Conservation (phyloP, 92 coral and sea anemone species). For the Phenganax stokvisi region DNA sequence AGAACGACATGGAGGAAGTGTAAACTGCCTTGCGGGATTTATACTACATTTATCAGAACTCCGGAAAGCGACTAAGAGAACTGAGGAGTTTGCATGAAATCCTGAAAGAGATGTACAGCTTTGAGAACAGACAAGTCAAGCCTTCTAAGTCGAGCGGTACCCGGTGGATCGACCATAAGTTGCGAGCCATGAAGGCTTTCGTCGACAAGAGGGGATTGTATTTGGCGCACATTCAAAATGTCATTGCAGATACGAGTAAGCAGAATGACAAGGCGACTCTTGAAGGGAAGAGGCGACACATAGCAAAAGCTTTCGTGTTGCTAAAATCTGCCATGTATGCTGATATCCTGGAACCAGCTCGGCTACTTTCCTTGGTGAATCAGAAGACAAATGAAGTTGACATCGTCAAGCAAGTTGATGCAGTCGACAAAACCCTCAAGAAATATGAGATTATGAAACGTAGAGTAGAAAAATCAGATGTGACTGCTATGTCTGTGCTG, state of each 20-base stretch:
- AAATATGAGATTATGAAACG: constrained; percentile 53
- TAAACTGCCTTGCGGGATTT: constrained; percentile 49
- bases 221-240: constrained; percentile 57
- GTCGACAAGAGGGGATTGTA: constrained; percentile 57
- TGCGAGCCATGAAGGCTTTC: constrained; percentile 55
- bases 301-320: constrained; percentile 50
- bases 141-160: constrained; percentile 57
- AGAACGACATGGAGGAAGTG: constrained; percentile 55
- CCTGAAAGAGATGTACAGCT: constrained; percentile 51
- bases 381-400: constrained; percentile 54
- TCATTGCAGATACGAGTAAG: constrained; percentile 56
- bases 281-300: constrained; percentile 56
- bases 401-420: constrained; percentile 57
- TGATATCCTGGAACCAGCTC: constrained; percentile 55
- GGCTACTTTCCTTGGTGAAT: constrained; percentile 57
- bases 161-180: constrained; percentile 56
- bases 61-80: constrained; percentile 57
- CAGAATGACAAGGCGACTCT: constrained; percentile 53
- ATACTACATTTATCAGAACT: constrained; percentile 54
- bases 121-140: constrained; percentile 56
- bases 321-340: constrained; percentile 55
- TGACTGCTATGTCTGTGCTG: constrained; percentile 52
- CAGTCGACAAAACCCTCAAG: constrained; percentile 57
- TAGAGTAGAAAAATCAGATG: constrained; percentile 45
- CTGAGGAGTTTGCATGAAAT: constrained; percentile 50